phyloP scores from a whole-genome alignment of 1,140 invertebrate species.

The Drosophila busckii region DNA sequence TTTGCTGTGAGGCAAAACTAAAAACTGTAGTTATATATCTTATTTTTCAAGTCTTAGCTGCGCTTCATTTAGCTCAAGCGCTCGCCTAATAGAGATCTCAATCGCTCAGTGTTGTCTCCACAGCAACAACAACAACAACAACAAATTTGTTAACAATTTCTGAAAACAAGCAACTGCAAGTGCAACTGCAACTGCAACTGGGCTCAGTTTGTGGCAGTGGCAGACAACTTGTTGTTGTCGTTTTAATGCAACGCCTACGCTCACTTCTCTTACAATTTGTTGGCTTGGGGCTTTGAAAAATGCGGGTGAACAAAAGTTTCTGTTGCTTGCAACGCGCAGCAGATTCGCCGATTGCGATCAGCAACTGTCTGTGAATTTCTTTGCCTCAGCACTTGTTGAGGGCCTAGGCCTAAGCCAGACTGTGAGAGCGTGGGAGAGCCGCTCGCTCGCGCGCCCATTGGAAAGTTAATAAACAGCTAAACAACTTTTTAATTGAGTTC shows the following conservation, averaged over 20 bases:
- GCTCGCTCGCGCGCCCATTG: background rate
- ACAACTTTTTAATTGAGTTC: constrained; percentile 61
- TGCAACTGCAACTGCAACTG: constrained; percentile 1
- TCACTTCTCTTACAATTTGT: constrained; percentile 17
- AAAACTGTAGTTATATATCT: no score
- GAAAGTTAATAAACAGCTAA: background rate
- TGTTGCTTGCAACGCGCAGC: background rate
- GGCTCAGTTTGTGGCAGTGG: background rate
- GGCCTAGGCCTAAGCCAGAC: no score
- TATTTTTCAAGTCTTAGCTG: background rate
- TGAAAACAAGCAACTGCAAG: constrained; percentile 21
- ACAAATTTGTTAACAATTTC: constrained; percentile 40
- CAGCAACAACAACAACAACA: background rate
- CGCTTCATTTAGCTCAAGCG: background rate
- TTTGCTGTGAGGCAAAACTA: no score
- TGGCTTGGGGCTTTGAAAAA: constrained; percentile 20
- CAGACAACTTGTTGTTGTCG: constrained; percentile 5
- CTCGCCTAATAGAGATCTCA: constrained; percentile 23
- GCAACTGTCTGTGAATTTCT: constrained; percentile 8
- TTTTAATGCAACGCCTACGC: constrained; percentile 32
- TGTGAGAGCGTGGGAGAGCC: background rate
- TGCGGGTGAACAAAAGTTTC: constrained; percentile 37
- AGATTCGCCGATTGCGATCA: constrained; percentile 33
- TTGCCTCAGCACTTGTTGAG: no score
- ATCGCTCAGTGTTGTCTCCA: constrained; percentile 6